A percentile compares a stretch with the other conserved stretches of the same genome.
Evolutionary conservation across 1,140 invertebrate species (phyloP).

Genomic region (Eumaeus atala): DNA sequence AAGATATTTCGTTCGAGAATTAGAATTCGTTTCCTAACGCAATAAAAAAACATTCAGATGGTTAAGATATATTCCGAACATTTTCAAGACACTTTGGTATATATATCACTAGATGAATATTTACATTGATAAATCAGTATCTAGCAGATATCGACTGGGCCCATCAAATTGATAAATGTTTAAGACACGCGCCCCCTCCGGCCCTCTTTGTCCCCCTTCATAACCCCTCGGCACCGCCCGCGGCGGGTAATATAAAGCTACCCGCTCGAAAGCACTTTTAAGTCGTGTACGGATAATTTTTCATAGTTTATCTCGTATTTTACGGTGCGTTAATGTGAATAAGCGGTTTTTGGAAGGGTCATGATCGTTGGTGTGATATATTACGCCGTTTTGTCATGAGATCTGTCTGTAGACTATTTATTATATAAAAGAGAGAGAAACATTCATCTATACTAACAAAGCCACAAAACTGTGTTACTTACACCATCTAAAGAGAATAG

Average conservation of each 20-base stretch:
- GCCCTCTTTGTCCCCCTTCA: slow-evolving; percentile 17
- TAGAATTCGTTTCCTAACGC: too few species aligned
- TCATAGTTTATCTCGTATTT: slow-evolving; percentile 53
- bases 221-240: slow-evolving; percentile 16
- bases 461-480: too few species aligned
- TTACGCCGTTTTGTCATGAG: slow-evolving; percentile 8
- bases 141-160: slow-evolving; percentile 37
- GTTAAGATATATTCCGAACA: too few species aligned
- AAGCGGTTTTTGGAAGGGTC: slow-evolving; percentile 21
- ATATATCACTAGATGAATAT: slow-evolving; percentile 31
- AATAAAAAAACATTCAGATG: too few species aligned
- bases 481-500: too few species aligned
- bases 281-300: slow-evolving; percentile 53
- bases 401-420: neutral
- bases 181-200: slow-evolving; percentile 43
- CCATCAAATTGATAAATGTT: slow-evolving; percentile 57
- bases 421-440: too few species aligned
- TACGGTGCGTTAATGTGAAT: slow-evolving; percentile 23
- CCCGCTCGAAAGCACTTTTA: slow-evolving; percentile 37
- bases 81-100: too few species aligned
- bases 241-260: slow-evolving; percentile 35
- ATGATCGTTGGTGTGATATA: slow-evolving; percentile 8
- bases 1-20: too few species aligned
- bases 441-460: too few species aligned
- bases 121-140: slow-evolving; percentile 49